Percentiles rank a stretch among this genome's conserved stretches.
phyloP scores from a whole-genome alignment of 2,113 vertebrate species.

The Alouatta palliata region DNA sequence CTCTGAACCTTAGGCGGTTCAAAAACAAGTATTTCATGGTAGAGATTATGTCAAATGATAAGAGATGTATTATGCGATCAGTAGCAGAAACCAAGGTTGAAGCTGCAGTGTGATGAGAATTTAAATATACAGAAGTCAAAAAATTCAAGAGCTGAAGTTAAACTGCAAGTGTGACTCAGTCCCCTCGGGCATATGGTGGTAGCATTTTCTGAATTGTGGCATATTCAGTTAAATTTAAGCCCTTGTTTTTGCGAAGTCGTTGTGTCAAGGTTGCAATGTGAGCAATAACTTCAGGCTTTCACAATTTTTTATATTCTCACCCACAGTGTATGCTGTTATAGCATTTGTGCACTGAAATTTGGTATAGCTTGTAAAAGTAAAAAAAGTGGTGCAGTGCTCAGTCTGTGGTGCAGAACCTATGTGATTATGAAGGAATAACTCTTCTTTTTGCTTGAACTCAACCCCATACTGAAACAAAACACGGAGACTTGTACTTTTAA shows the following conservation, averaged over 20 bases:
- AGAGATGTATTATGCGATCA: neutral
- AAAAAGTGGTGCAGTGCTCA: neutral
- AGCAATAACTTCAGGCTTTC: constrained; percentile 32
- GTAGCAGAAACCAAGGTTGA: constrained; percentile 37
- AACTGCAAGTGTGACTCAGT: constrained; percentile 39
- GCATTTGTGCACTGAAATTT: neutral
- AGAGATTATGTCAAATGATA: constrained; percentile 40
- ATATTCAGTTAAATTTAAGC: constrained; percentile 40
- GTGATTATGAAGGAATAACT: neutral
- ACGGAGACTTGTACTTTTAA: neutral
- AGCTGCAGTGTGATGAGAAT: constrained; percentile 44
- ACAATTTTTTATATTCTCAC: neutral
- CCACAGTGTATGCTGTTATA: neutral
- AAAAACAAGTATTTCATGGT: constrained; percentile 50
- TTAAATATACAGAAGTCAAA: constrained; percentile 69
- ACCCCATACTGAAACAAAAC: neutral
- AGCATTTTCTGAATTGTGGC: constrained; percentile 45
- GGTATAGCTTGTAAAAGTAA: neutral
- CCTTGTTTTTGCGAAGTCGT: constrained; percentile 53
- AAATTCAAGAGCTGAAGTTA: constrained; percentile 42
- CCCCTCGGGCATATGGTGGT: constrained; percentile 18
- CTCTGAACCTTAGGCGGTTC: constrained; percentile 54
- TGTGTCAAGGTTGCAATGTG: constrained; percentile 41
- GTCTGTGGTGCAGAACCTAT: accelerated
- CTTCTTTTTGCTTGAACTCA: neutral